Base-by-base conservation (phyloP, 2,797 vertebrate species). In the Allobates femoralis region DNA sequence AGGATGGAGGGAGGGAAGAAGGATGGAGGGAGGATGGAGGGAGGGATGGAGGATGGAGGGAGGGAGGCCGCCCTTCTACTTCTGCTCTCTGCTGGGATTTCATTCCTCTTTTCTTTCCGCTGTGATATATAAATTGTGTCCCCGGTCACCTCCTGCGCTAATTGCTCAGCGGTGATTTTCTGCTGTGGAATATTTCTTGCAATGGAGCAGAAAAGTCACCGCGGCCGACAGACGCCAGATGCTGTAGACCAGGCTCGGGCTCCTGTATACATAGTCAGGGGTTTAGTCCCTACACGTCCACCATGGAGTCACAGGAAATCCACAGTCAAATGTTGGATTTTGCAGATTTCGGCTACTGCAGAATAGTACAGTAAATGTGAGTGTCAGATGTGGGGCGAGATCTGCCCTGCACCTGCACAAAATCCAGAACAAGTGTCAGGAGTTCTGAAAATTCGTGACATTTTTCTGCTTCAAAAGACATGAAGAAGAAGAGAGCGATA, bases 71-170 rank as follows among this genome's bases (percentile, higher is more conserved):
- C 34, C 30, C 67, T 80, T 30, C 76, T 46, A 66, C 26, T 53
- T 16, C 56, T 56, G 34, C 58, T 51, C 85, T 75, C 76, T 74
- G 77, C 78, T 81, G 62, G 78, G 73, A 81, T 69, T 81, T 85
- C 73, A 53, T 60, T 81, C 78, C 79, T 73, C 60, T 58, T 85
- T 77, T 46, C 37, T 71, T 69, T 62, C 88, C 79, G 88, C 85
- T 87, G 83, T 82, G 85, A n/a, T 85, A 85, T 85, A 87, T 87
- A 87, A 87, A 89, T 87, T 85, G 88, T 87, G 85, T 78, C 85
- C 81, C 69, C 66, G 85, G 88, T 85, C 82, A 74, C 85, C 82
- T 77, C 71, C 88, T 87, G 85, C 50, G 82, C 75, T 87, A 89
- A 89, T 87, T 86, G 81, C 53, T 89, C 60, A 79, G 78, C 85